Evolutionary conservation across 2,113 vertebrate genomes (phyloP).

Genomic region (Chionomys nivalis): DNA sequence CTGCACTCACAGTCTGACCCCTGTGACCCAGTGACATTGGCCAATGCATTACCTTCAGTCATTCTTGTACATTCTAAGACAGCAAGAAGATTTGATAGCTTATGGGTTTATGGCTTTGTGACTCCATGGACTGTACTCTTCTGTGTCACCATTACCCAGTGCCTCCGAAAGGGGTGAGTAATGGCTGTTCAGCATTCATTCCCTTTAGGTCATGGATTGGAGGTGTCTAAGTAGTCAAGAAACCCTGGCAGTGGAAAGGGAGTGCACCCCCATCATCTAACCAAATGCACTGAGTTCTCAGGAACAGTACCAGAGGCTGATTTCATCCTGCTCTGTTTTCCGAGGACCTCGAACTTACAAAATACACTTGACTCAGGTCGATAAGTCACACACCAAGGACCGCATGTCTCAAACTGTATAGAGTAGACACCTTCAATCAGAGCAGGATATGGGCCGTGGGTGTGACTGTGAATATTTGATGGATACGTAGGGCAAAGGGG

Average conservation of each 20-base stretch:
- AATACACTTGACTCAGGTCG: rapidly evolving
- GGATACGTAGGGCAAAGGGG: rapidly evolving
- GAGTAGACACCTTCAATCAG: neutral
- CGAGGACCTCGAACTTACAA: rapidly evolving
- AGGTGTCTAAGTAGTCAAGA: neutral
- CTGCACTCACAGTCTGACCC: neutral
- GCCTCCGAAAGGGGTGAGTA: neutral
- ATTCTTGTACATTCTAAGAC: neutral
- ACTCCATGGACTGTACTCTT: rapidly evolving
- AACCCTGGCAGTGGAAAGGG: neutral
- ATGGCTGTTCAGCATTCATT: neutral
- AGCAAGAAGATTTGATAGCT: rapidly evolving
- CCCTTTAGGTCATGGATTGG: neutral
- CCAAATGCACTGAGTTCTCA: neutral
- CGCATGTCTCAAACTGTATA: rapidly evolving
- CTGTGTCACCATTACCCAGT: rapidly evolving
- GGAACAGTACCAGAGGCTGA: neutral
- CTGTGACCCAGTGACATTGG: neutral
- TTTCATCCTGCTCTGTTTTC: neutral
- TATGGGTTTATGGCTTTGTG: neutral
- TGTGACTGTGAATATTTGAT: neutral
- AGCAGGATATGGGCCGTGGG: rapidly evolving
- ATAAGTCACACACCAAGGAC: neutral
- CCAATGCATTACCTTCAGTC: neutral
- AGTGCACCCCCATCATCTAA: neutral